These are phyloP conservation scores for Drosophila affinis DNA, from an alignment of 2,888 invertebrate species.

Conservation along the genomic window DNA sequence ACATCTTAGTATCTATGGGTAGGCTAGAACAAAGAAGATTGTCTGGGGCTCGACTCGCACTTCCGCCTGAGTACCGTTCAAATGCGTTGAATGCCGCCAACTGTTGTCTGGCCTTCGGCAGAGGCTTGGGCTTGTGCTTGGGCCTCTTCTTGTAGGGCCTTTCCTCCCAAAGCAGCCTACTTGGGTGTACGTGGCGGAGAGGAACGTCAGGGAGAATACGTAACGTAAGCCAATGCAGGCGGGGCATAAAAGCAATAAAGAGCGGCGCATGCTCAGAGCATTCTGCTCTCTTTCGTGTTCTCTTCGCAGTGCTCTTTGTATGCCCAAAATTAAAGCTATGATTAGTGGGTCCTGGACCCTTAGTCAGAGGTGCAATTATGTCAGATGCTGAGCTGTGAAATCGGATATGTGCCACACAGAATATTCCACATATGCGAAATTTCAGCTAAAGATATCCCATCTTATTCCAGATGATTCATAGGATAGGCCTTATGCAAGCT, in stretches of 20 bases:
- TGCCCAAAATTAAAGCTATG: constrained; percentile 41
- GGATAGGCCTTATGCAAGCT: constrained; percentile 6
- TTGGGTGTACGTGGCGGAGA: constrained; percentile 19
- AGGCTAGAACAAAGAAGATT: constrained; percentile 8
- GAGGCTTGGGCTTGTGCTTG: not conserved
- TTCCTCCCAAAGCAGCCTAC: constrained; percentile 1
- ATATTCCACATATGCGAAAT: not conserved
- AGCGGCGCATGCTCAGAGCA: constrained; percentile 38
- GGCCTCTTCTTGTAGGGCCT: constrained; percentile 7
- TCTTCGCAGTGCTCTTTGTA: constrained; percentile 48
- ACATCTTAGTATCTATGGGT: no score
- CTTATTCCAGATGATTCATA: constrained; percentile 2
- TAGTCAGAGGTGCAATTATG: constrained; percentile 45
- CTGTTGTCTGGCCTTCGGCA: constrained; percentile 49
- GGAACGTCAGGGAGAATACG: constrained; percentile 42
- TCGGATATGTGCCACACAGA: constrained; percentile 25
- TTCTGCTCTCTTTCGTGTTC: constrained; percentile 27
- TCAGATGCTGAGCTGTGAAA: constrained; percentile 51
- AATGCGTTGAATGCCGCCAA: constrained; percentile 49
- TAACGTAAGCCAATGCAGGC: constrained; percentile 67
- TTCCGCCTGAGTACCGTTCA: constrained; percentile 64
- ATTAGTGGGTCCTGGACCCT: constrained; percentile 34
- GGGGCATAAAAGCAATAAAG: constrained; percentile 61
- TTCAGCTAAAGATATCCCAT: not conserved
- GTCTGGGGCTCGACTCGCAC: constrained; percentile 43